Base-by-base conservation (phyloP, 2,113 vertebrate species). In the Chrysochloris asiatica region DNA sequence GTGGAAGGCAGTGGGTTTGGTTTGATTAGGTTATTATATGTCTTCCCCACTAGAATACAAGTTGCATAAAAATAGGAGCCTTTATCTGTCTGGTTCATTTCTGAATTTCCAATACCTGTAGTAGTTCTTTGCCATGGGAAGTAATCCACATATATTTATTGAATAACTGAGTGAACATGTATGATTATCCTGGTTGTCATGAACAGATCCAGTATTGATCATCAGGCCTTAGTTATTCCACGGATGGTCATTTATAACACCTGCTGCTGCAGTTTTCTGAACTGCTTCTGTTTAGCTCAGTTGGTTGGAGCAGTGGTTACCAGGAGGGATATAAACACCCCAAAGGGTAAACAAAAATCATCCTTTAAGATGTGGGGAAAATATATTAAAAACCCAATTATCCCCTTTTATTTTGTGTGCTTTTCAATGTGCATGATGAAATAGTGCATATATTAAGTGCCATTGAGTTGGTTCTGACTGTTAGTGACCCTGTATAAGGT, bases 41-140 rank as follows among this genome's bases (percentile, higher is more conserved):
- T 81, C 1, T 19, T 52, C 8, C 13, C 1, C 7, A n/a, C n/a
- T 12, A 88, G 14, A 16, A 72, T 84, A n/a, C 22, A n/a, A 47
- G 26, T n/a, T 59, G 16, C 7, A 0, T 78, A 52, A 85, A 33
- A 90, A 76, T 6, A 47, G 43, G 21, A 12, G 78, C 61, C 16
- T 85, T 92, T 78, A 38, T 50, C 56, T 83, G 78, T 90, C 69
- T 63, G 36, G 3, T 43, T 91, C 63, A 56, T 93, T 94, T 87
- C 47, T 90, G 67, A 83, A 63, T 92, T 83, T 93, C 28, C 12
- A 16, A 12, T 69, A 38, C 14, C 13, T 89, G 14, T 19, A 83
- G n/a, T n/a, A n/a, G 16, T 43, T 28, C 36, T 24, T n/a, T 95
- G 54, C 50, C 47, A 12, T 90, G 13, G n/a, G 56, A 69, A 69